A percentile compares a stretch with the other conserved stretches of the same genome.
Conservation (phyloP, 1,140 invertebrate species). For the Bursaphelenchus mucronatus region DNA sequence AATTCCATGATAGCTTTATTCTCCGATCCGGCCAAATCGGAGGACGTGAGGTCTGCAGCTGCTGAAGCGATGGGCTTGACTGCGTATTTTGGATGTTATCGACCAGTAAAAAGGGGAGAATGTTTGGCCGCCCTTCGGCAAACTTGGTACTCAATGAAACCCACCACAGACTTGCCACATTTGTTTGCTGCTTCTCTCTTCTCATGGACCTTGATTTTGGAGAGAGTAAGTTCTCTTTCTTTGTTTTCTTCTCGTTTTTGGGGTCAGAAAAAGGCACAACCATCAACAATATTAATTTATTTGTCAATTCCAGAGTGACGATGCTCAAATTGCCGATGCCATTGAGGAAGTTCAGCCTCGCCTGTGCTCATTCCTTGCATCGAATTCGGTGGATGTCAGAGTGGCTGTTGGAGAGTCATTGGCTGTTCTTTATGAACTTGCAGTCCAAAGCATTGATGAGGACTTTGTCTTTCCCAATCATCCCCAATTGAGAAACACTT, state of each 20-base stretch:
- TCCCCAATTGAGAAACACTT: constrained; percentile 12
- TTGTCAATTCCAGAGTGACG: constrained; percentile 30
- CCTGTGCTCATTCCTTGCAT: constrained; percentile 35
- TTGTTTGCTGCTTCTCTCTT: constrained; percentile 33
- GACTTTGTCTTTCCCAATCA: constrained; percentile 45
- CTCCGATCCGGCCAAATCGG: not conserved
- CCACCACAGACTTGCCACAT: constrained; percentile 14
- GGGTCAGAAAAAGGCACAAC: not conserved
- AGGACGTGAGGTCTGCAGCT: constrained; percentile 4
- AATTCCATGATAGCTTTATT: not conserved
- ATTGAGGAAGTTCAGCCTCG: constrained; percentile 38
- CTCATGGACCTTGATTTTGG: constrained; percentile 39
- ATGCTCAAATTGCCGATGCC: constrained; percentile 22
- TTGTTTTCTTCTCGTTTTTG: not conserved
- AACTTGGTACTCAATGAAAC: constrained; percentile 34
- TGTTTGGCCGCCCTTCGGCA: constrained; percentile 32
- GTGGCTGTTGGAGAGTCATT: constrained; percentile 44
- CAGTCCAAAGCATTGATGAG: constrained; percentile 39
- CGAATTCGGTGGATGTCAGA: constrained; percentile 41
- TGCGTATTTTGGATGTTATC: constrained; percentile 43
- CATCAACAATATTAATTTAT: constrained; percentile 4
- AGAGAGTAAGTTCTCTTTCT: constrained; percentile 24
- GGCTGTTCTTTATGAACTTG: constrained; percentile 35
- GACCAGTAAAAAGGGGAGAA: constrained; percentile 31
- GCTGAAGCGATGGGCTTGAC: constrained; percentile 43